phyloP scores from a whole-genome alignment of 1,140 invertebrate genomes.

The Bombus polaris region DNA sequence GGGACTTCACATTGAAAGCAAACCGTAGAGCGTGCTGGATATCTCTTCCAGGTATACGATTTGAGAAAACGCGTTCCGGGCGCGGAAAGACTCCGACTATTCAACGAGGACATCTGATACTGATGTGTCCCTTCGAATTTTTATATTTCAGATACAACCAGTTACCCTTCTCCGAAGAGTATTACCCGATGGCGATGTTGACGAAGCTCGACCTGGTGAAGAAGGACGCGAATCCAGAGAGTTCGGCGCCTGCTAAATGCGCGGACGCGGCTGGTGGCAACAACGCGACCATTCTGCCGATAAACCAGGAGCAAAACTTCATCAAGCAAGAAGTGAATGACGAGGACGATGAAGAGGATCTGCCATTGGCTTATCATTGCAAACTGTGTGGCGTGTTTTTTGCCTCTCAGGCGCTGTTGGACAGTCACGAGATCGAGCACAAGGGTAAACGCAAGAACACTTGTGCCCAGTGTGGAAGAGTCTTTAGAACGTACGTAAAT shows the following conservation, averaged over 20 bases:
- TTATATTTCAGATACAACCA: conserved; percentile 79
- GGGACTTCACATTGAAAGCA: not conserved
- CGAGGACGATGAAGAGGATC: conserved; percentile 66
- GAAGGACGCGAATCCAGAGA: conserved; percentile 59
- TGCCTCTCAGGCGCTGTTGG: conserved; percentile 67
- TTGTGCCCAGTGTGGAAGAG: conserved; percentile 74
- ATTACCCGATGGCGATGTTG: conserved; percentile 74
- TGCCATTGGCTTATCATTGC: conserved; percentile 73
- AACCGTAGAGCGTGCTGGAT: conserved; percentile 20
- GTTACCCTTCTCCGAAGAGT: conserved; percentile 71
- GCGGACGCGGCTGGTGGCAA: not conserved
- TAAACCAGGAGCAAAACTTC: conserved; percentile 33
- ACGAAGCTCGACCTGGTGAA: conserved; percentile 75
- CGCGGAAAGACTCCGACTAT: conserved; percentile 40
- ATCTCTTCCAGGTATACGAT: conserved; percentile 56
- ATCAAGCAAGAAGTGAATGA: conserved; percentile 65
- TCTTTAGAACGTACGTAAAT: conserved; percentile 71
- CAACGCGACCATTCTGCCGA: conserved; percentile 1
- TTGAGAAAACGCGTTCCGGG: conserved; percentile 25
- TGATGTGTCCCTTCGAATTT: conserved; percentile 76
- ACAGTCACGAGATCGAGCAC: conserved; percentile 73
- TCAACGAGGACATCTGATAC: conserved; percentile 54
- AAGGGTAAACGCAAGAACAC: conserved; percentile 74
- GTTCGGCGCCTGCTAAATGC: conserved; percentile 20
- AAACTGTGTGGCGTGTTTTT: conserved; percentile 73